Evolutionary conservation across 2,797 vertebrate species (phyloP).

Genomic region (Characodon lateralis): DNA sequence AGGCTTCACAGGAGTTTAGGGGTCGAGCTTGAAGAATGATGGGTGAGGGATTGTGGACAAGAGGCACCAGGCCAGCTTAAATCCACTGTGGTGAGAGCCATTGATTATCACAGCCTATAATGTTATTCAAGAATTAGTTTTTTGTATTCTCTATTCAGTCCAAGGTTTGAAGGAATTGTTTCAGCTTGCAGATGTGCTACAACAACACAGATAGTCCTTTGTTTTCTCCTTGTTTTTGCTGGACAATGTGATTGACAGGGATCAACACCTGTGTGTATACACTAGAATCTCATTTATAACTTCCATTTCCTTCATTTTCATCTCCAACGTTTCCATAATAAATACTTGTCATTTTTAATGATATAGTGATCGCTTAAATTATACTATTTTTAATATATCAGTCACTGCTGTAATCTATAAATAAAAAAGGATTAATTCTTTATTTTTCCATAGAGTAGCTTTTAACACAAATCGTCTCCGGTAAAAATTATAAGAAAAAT

Average conservation of each 20-base stretch:
- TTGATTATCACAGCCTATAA: conserved; percentile 66
- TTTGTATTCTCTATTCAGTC: conserved; percentile 15
- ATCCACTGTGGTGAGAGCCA: conserved; percentile 63
- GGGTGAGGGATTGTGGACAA: conserved; percentile 68
- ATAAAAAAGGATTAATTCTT: neutral
- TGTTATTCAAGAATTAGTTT: conserved; percentile 54
- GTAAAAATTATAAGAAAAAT: too few species aligned
- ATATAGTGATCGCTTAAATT: neutral
- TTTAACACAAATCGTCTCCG: too few species aligned
- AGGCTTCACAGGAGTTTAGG: conserved; percentile 71
- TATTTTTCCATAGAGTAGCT: too few species aligned
- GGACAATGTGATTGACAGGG: conserved; percentile 48
- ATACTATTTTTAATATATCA: neutral
- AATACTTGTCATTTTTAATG: neutral
- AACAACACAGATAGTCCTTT: conserved; percentile 29
- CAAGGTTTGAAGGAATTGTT: conserved; percentile 34
- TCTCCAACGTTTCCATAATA: neutral
- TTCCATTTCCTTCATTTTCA: conserved; percentile 15
- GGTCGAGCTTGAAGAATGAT: conserved; percentile 69
- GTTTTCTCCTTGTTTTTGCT: conserved; percentile 26
- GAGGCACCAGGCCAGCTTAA: conserved; percentile 53
- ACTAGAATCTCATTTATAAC: neutral
- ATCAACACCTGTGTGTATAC: conserved; percentile 44
- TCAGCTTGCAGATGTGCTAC: conserved; percentile 30
- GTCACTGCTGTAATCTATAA: neutral